Percentiles rank a stretch among this genome's conserved stretches.
Conservation (phyloP, 2,113 vertebrate species). For the Mustelus asterias region DNA sequence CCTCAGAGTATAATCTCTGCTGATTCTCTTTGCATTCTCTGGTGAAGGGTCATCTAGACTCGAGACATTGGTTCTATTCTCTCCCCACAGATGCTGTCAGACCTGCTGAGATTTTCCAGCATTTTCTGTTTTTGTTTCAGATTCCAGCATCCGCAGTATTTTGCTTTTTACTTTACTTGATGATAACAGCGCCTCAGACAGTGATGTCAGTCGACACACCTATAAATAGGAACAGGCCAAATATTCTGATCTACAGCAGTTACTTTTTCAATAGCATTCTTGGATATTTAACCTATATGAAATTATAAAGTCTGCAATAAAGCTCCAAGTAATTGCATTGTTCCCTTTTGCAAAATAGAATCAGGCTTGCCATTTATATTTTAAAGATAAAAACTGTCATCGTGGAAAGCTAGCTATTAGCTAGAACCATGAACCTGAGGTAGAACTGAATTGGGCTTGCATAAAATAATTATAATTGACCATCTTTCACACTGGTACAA, state of each 20-base stretch:
- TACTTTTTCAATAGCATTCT: constrained; percentile 1
- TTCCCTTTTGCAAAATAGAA: background rate
- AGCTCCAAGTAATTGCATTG: background rate
- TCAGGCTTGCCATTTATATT: background rate
- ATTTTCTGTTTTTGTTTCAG: too few relatives aligned
- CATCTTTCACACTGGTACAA: background rate
- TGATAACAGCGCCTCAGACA: background rate
- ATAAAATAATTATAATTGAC: constrained; percentile 23
- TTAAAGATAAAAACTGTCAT: background rate
- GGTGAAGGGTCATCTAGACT: too few relatives aligned
- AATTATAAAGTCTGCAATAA: constrained; percentile 9
- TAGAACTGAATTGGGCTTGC: background rate
- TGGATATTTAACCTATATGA: background rate
- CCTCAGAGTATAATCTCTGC: too few relatives aligned
- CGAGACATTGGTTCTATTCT: too few relatives aligned
- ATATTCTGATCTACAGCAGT: background rate
- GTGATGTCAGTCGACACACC: background rate
- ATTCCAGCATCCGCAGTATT: too few relatives aligned
- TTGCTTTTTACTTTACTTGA: background rate
- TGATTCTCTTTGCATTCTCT: too few relatives aligned
- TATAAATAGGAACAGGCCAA: background rate
- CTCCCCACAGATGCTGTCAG: too few relatives aligned
- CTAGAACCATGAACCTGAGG: background rate
- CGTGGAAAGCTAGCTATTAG: constrained; percentile 6
- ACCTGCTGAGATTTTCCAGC: too few relatives aligned